Conservation (phyloP, 1,140 invertebrate genomes). For the Chelonus insularis region DNA sequence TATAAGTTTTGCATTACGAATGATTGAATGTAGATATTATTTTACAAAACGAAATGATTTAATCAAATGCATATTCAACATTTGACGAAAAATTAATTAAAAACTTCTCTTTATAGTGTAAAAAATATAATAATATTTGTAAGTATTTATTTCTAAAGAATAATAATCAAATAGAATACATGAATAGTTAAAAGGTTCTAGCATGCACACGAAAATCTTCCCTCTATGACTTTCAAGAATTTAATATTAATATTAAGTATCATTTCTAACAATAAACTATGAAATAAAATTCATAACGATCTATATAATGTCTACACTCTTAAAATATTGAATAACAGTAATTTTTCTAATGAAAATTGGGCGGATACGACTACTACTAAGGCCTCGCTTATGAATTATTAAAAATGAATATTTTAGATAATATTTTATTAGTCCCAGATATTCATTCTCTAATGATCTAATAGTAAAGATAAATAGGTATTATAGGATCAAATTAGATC, state of each 20-base stretch:
- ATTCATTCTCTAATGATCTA: constrained; percentile 18
- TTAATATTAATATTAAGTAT: background rate
- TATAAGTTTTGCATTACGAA: background rate
- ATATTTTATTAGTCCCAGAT: constrained; percentile 47
- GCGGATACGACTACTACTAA: constrained; percentile 61
- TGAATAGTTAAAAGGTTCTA: too few relatives aligned
- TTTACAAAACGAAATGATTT: too few relatives aligned
- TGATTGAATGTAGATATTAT: background rate
- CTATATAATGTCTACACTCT: constrained; percentile 1
- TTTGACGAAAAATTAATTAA: too few relatives aligned
- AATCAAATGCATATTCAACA: too few relatives aligned
- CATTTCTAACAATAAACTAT: background rate
- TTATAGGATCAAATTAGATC: background rate
- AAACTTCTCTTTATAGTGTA: too few relatives aligned
- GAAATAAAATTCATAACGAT: background rate
- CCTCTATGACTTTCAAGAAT: constrained; percentile 2
- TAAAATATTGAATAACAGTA: constrained; percentile 25
- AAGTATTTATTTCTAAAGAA: too few relatives aligned
- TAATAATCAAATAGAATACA: too few relatives aligned
- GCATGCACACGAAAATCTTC: constrained; percentile 1
- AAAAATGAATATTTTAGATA: constrained; percentile 42
- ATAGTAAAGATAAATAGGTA: background rate
- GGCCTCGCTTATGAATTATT: constrained; percentile 58
- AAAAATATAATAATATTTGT: too few relatives aligned
- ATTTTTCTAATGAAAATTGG: constrained; percentile 41